Conservation (phyloP, 1,140 invertebrate species). For the Drosophila guanche region DNA sequence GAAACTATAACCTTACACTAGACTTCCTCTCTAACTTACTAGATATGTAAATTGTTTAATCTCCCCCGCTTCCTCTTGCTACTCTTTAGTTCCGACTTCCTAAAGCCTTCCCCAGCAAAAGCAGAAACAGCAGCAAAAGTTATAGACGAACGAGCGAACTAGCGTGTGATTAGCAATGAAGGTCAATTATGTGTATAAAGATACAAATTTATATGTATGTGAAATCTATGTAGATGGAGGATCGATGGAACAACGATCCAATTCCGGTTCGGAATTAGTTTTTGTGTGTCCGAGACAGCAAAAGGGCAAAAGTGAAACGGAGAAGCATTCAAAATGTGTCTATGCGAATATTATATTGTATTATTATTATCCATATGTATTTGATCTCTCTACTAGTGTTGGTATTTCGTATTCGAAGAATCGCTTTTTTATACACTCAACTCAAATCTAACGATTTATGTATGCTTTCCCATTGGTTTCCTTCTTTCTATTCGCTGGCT, state of each 20-base stretch:
- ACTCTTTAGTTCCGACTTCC: conserved; percentile 11
- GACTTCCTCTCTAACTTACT: conserved; percentile 21
- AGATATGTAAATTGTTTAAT: conserved; percentile 24
- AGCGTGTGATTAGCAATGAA: conserved; percentile 83
- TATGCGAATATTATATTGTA: conserved; percentile 70
- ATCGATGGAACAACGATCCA: not conserved
- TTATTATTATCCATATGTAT: conserved; percentile 24
- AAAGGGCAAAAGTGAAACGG: conserved; percentile 59
- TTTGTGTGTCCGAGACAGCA: conserved; percentile 45
- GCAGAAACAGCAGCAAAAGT: conserved; percentile 48
- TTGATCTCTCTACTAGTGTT: conserved; percentile 34
- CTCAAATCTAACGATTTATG: conserved; percentile 38
- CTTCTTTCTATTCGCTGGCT: conserved; percentile 30
- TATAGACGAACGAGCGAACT: conserved; percentile 50
- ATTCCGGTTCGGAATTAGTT: conserved; percentile 25
- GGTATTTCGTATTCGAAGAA: conserved; percentile 51
- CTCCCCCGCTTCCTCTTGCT: conserved; percentile 8
- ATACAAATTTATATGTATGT: conserved; percentile 63
- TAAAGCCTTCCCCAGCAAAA: conserved; percentile 49
- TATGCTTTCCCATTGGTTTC: conserved; percentile 25
- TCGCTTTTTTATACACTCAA: conserved; percentile 43
- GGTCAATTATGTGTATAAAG: conserved; percentile 80
- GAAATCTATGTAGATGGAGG: conserved; percentile 35
- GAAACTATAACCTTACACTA: conserved; percentile 15
- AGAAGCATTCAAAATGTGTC: conserved; percentile 79